Conservation (phyloP, 1,140 invertebrate genomes). For the Tribolium castaneum region DNA sequence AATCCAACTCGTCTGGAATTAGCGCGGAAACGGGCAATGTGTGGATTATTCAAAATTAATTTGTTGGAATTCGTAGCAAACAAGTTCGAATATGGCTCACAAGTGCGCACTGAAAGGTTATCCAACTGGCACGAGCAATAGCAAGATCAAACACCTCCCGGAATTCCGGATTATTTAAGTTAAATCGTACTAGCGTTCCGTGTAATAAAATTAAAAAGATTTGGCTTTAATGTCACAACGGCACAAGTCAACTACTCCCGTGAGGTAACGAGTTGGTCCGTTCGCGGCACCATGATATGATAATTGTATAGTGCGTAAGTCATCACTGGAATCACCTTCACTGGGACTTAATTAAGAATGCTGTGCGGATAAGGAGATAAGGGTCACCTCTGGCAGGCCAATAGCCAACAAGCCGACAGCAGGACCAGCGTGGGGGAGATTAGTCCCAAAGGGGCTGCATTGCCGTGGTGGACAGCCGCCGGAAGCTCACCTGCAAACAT, state of each 20-base stretch:
- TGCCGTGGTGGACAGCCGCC: conserved; percentile 62
- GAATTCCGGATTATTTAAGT: neutral
- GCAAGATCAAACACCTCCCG: neutral
- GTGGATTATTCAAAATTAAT: conserved; percentile 23
- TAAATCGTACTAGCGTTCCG: conserved; percentile 12
- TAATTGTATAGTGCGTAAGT: conserved; percentile 2
- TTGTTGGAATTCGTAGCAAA: neutral
- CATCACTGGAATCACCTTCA: conserved; percentile 18
- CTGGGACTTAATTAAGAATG: conserved; percentile 25
- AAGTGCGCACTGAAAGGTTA: neutral
- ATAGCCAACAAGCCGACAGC: conserved; percentile 9
- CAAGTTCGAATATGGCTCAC: neutral
- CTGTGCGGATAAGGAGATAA: conserved; percentile 3
- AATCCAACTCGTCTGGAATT: no score
- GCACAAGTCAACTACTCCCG: conserved; percentile 4
- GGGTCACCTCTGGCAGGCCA: conserved; percentile 49
- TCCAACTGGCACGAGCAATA: neutral
- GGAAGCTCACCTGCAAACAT: conserved; percentile 68
- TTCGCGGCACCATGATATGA: conserved; percentile 37
- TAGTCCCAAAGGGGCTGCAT: conserved; percentile 43
- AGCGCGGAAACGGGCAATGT: neutral
- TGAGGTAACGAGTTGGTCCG: conserved; percentile 15
- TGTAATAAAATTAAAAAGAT: neutral
- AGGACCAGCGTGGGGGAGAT: conserved; percentile 40
- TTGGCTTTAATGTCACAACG: conserved; percentile 5